Percentiles rank a stretch among this genome's conserved stretches.
These are phyloP conservation scores for Tinamus guttatus DNA, from an alignment of 2,113 vertebrate genomes.

Conservation along the genomic window DNA sequence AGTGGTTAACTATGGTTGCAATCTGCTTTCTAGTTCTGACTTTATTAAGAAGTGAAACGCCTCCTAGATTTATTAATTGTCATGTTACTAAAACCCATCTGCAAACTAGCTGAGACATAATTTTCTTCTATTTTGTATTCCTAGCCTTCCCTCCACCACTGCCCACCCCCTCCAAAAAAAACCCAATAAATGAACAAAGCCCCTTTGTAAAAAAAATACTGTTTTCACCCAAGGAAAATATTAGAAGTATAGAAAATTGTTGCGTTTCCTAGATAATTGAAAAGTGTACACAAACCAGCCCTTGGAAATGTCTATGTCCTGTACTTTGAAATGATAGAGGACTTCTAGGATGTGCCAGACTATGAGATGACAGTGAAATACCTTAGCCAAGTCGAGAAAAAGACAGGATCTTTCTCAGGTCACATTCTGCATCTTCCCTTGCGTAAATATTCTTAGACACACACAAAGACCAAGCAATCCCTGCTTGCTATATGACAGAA, in stretches of 20 bases:
- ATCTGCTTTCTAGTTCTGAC: background rate
- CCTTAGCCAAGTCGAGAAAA: background rate
- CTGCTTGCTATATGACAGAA: too few relatives aligned
- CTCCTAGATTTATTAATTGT: background rate
- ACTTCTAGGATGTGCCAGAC: too few relatives aligned
- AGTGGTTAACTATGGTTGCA: background rate
- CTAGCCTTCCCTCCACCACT: too few relatives aligned
- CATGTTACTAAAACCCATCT: background rate
- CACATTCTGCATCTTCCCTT: too few relatives aligned
- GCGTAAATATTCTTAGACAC: background rate
- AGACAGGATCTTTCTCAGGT: background rate
- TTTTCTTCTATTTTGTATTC: background rate
- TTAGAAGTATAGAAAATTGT: background rate
- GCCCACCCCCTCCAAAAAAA: too few relatives aligned
- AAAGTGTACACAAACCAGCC: background rate
- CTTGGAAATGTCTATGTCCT: background rate
- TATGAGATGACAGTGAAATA: background rate
- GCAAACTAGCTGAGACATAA: background rate
- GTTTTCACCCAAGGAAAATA: background rate
- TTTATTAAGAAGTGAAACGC: background rate
- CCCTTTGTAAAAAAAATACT: background rate
- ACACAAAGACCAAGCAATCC: background rate
- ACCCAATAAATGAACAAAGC: too few relatives aligned
- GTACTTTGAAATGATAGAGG: background rate
- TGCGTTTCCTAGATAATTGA: background rate